These are phyloP conservation scores for Athetis lepigone DNA, from an alignment of 2,888 invertebrate genomes.

Conservation along the genomic window DNA sequence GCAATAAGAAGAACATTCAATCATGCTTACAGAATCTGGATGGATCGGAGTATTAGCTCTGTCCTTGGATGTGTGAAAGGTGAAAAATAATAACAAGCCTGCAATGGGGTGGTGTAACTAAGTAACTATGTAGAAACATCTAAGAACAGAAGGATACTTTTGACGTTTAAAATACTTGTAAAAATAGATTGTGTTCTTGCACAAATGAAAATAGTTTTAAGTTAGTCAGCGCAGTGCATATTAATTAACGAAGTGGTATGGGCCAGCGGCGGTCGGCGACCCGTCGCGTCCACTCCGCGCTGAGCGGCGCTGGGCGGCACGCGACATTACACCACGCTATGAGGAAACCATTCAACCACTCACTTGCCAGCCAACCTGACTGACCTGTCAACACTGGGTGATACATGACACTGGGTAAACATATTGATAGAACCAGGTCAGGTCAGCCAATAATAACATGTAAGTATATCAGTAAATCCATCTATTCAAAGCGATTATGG, in stretches of 20 bases:
- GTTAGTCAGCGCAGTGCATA: conserved; percentile 34
- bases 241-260: conserved; percentile 34
- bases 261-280: conserved; percentile 41
- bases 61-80: background rate
- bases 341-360: conserved; percentile 37
- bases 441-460: background rate
- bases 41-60: too few species aligned
- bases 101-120: background rate
- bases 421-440: background rate
- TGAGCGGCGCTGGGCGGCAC: conserved; percentile 35
- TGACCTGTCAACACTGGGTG: conserved; percentile 10
- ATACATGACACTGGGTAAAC: conserved; percentile 1
- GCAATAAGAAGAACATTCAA: background rate
- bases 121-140: background rate
- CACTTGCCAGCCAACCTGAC: conserved; percentile 25
- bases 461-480: background rate
- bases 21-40: conserved; percentile 8
- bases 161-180: background rate
- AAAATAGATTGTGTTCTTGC: background rate
- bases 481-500: background rate
- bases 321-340: conserved; percentile 19
- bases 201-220: background rate
- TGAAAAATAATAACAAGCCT: background rate
- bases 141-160: background rate
- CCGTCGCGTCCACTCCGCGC: conserved; percentile 8